Evolutionary conservation across 2,113 vertebrate genomes (phyloP).

Genomic region (Tetrax tetrax): DNA sequence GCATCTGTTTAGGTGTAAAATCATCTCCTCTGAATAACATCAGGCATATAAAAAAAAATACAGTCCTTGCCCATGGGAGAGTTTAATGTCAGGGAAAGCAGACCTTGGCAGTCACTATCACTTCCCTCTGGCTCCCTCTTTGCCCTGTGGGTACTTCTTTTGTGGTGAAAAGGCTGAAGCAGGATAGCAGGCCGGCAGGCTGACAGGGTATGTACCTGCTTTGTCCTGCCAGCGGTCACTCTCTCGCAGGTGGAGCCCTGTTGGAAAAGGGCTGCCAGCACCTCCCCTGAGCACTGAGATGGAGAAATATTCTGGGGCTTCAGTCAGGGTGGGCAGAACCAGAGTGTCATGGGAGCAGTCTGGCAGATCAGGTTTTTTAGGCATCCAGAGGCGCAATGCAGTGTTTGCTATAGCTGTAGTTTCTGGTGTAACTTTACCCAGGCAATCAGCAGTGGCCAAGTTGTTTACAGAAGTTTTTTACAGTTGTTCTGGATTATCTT

Average conservation of each 20-base stretch:
- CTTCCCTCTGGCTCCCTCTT: neutral
- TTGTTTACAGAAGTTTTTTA: neutral
- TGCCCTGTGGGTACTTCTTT: neutral
- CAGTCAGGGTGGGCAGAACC: neutral
- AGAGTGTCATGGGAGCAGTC: neutral
- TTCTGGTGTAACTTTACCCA: neutral
- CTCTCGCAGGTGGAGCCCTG: neutral
- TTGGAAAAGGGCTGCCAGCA: neutral
- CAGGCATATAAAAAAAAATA: neutral
- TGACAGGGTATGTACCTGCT: neutral
- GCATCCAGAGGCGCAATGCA: neutral
- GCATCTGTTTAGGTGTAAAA: neutral
- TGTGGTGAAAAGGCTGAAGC: neutral
- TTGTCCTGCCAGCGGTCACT: neutral
- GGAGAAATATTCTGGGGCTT: neutral
- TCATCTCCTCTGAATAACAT: neutral
- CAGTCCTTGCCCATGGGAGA: neutral
- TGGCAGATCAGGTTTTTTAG: neutral
- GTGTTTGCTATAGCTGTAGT: neutral
- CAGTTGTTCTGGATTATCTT: neutral
- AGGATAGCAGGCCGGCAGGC: neutral
- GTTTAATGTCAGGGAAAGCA: neutral
- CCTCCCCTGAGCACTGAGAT: neutral
- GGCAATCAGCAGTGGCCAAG: neutral
- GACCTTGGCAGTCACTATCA: rapidly evolving